Conservation (phyloP, 1,140 invertebrate species). For the Penaeus chinensis region DNA sequence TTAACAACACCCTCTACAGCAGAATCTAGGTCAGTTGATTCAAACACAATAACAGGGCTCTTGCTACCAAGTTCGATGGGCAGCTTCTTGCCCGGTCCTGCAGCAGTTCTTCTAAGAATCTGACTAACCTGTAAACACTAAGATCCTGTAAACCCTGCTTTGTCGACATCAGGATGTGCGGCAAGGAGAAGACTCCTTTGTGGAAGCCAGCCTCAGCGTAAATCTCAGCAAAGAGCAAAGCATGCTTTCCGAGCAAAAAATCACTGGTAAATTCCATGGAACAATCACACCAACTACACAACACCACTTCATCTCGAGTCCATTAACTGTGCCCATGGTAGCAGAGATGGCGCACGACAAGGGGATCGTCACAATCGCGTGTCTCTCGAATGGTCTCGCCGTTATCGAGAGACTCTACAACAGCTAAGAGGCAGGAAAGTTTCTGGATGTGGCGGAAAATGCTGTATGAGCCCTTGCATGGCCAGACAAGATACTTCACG, state of each 20-base stretch:
- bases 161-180: conserved; percentile 69
- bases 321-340: conserved; percentile 70
- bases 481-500: conserved; percentile 68
- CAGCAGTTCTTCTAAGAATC: conserved; percentile 66
- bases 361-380: conserved; percentile 69
- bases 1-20: conserved; percentile 72
- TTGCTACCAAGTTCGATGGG: conserved; percentile 70
- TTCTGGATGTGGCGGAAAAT: conserved; percentile 72
- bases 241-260: conserved; percentile 73
- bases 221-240: conserved; percentile 64
- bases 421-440: conserved; percentile 68
- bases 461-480: conserved; percentile 69
- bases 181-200: conserved; percentile 68
- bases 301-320: conserved; percentile 69
- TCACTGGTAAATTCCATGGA: conserved; percentile 75
- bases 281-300: conserved; percentile 69
- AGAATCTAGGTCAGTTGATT: conserved; percentile 74
- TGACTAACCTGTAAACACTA: conserved; percentile 67
- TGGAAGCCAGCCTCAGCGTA: conserved; percentile 64
- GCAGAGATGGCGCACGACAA: conserved; percentile 69
- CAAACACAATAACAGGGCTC: conserved; percentile 73
- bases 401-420: conserved; percentile 70
- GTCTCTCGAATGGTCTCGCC: conserved; percentile 69
- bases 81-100: conserved; percentile 70
- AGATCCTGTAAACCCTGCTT: conserved; percentile 68